Base-by-base conservation (phyloP, 2,888 invertebrate species). In the Tromatobia lineatoria region DNA sequence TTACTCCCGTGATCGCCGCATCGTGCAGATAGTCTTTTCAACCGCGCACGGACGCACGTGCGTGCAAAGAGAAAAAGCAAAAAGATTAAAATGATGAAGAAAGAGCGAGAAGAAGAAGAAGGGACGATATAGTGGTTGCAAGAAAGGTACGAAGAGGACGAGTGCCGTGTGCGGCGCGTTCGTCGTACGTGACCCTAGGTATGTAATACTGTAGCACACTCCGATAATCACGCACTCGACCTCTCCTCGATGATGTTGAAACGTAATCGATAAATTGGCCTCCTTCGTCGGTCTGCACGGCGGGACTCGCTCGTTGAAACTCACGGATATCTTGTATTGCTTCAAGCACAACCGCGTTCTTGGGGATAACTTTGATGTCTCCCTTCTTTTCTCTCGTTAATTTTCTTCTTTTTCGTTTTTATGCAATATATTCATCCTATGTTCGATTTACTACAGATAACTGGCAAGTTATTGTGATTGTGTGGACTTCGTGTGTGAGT, bases 41-140 rank as follows among this genome's bases (percentile, higher is more conserved):
- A 29, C 67, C 74, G 74, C 76, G 61, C 87, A 90, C 89, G 91
- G 90, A 90, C 89, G 90, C 90, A 90, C 90, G 90, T 90, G 83
- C 85, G 70, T 61, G 23, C 71, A 34, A 77, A 61, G 61, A 67
- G 71, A 69, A 67, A 71, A 76, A 80, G 75, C 70, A 45, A 70
- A 71, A 54, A 77, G 71, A 45, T 15, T 50, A 25, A 74, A 67
- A 77, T 18, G 57, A 80, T 29, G 66, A 76, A 25, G 50, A 71
- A 67, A 64, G 64, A 64, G 70, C 18, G 61, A n/a, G n/a, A n/a
- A n/a, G n/a, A n/a, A n/a, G n/a, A n/a, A n/a, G n/a, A n/a, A n/a
- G 0, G 23, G 34, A 74, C 34, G 54, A 67, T 64, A 45, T 34
- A 34, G 34, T 67, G 50, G 76, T 64, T 69, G 45, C 54, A 69